Percentiles rank a stretch among this genome's conserved stretches.
These are phyloP conservation scores for Morpho helenor DNA, from an alignment of 2,888 invertebrate species.

Conservation along the genomic window DNA sequence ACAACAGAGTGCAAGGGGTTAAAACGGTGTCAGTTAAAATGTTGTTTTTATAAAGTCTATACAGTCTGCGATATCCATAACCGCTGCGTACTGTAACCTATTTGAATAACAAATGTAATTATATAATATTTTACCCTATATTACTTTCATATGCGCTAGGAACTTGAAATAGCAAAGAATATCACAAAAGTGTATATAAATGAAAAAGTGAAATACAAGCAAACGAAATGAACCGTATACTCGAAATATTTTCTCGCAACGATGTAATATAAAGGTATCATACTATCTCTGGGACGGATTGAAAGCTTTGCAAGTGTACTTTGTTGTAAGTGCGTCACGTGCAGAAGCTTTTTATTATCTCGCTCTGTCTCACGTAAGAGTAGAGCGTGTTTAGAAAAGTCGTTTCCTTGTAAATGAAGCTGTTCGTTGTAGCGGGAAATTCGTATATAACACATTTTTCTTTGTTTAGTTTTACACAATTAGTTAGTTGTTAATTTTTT, in stretches of 20 bases:
- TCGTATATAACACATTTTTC: conserved; percentile 30
- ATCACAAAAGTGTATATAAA: background rate
- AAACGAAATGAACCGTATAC: conserved; percentile 19
- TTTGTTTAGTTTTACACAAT: conserved; percentile 13
- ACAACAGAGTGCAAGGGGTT: too few species aligned
- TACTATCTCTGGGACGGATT: conserved; percentile 32
- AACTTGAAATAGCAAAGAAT: background rate
- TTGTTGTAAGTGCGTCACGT: conserved; percentile 63
- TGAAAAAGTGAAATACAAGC: conserved; percentile 8
- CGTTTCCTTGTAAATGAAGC: conserved; percentile 56
- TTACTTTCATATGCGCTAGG: background rate
- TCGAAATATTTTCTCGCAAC: conserved; percentile 22
- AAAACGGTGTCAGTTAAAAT: too few species aligned
- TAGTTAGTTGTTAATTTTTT: background rate
- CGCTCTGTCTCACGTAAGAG: conserved; percentile 32
- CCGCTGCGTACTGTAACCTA: background rate
- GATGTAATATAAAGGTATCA: conserved; percentile 24
- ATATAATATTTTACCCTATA: too few species aligned
- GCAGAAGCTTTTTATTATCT: conserved; percentile 64
- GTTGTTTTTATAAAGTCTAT: too few species aligned
- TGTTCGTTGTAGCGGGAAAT: conserved; percentile 35
- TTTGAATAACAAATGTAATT: too few species aligned
- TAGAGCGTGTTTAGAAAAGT: conserved; percentile 36
- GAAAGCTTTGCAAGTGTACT: conserved; percentile 51
- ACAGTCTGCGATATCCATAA: too few species aligned